Conservation (phyloP, 2,797 vertebrate species). For the Dendrocincla fuliginosa region DNA sequence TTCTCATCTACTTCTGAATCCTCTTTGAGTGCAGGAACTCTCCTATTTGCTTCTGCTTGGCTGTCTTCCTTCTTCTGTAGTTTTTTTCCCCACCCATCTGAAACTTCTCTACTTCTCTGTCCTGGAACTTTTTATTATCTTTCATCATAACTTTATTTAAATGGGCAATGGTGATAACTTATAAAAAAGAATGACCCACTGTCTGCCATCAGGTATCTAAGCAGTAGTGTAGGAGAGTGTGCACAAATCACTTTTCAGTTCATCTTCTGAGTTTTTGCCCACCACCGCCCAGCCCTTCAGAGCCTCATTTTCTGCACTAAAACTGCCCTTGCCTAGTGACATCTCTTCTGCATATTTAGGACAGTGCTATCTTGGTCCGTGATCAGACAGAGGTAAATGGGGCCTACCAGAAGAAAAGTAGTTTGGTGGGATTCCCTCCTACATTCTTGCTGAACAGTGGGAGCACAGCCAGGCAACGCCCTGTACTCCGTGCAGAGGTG, state of each 20-base stretch:
- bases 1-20: constrained; percentile 10
- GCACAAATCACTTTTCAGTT: not conserved
- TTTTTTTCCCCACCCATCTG: not conserved
- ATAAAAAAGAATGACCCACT: not conserved
- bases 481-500: not conserved
- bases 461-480: not conserved
- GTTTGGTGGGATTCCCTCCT: not conserved
- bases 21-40: not conserved
- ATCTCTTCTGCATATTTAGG: not conserved
- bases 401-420: not conserved
- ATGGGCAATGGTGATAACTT: not conserved
- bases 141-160: not conserved
- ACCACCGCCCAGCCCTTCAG: not conserved
- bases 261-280: not conserved
- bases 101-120: not conserved
- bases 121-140: not conserved
- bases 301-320: not conserved
- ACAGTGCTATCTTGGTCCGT: not conserved
- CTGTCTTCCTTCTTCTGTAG: not conserved
- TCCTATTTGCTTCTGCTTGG: not conserved
- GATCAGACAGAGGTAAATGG: not conserved
- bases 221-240: not conserved
- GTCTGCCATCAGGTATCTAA: not conserved
- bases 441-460: not conserved
- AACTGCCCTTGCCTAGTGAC: not conserved